Evolutionary conservation across 2,888 invertebrate genomes (phyloP).

Genomic region (Tipula helvola): DNA sequence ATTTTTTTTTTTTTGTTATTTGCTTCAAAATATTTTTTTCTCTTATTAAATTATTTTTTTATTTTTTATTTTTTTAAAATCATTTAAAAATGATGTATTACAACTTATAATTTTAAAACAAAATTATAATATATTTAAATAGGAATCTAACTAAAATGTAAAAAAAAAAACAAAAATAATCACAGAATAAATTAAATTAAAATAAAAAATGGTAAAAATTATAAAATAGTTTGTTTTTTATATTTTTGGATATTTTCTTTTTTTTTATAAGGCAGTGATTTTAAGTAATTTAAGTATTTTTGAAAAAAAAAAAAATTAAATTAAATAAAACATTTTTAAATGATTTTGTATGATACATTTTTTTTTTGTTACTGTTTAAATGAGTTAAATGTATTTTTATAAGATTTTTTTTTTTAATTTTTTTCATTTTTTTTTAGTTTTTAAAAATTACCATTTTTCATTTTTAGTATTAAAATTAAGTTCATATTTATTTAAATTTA

Average conservation of each 20-base stretch:
- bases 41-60: not conserved
- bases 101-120: not conserved
- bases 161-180: not conserved
- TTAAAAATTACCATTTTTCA: conserved; percentile 4
- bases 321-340: not conserved
- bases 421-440: not conserved
- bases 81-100: conserved; percentile 5
- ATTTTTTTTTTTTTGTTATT: not conserved
- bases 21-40: not conserved
- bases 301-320: not conserved
- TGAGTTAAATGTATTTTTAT: not conserved
- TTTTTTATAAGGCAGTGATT: not conserved
- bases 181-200: not conserved
- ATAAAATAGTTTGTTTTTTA: not conserved
- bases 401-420: not conserved
- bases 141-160: not conserved
- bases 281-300: not conserved
- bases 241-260: not conserved
- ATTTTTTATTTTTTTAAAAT: not conserved
- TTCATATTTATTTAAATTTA: conserved; percentile 4
- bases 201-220: not conserved
- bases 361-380: not conserved
- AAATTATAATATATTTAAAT: not conserved
- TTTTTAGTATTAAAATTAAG: conserved; percentile 4
- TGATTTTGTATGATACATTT: not conserved